Conservation (phyloP, 2,888 invertebrate species). For the Anticlea derivata region DNA sequence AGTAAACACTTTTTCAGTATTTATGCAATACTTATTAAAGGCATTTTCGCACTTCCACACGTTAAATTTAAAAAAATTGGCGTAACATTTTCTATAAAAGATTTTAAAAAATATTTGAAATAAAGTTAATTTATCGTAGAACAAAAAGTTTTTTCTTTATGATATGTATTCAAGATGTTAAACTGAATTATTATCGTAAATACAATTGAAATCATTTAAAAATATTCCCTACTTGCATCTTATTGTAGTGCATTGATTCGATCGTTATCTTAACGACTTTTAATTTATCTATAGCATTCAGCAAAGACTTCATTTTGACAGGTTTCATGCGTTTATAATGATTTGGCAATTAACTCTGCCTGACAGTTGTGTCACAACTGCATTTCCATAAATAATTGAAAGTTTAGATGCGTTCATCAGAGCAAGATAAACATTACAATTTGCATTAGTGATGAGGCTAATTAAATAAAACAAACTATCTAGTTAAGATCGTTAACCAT, state of each 20-base stretch:
- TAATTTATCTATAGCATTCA: background rate
- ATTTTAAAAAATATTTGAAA: no score
- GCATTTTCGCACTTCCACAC: no score
- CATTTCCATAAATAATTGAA: constrained; percentile 56
- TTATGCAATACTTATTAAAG: no score
- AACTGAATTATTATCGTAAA: constrained; percentile 36
- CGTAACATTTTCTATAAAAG: no score
- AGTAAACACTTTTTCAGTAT: no score
- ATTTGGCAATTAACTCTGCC: background rate
- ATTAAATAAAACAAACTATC: constrained; percentile 66
- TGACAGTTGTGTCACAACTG: constrained; percentile 1
- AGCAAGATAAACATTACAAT: constrained; percentile 54
- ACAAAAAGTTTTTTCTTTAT: no score
- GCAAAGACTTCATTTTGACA: constrained; percentile 7
- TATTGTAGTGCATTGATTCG: background rate
- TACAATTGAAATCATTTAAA: constrained; percentile 37
- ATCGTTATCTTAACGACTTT: background rate
- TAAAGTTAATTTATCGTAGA: no score
- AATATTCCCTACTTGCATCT: constrained; percentile 19
- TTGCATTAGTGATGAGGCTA: constrained; percentile 57
- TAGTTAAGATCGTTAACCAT: constrained; percentile 59
- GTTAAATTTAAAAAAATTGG: no score
- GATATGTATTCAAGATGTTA: no score
- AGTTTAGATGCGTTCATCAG: constrained; percentile 45
- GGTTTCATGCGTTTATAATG: background rate